A percentile compares a stretch with the other conserved stretches of the same genome.
These are phyloP conservation scores for Minunthozetes semirufus DNA, from an alignment of 2,888 invertebrate genomes.

Conservation along the genomic window DNA sequence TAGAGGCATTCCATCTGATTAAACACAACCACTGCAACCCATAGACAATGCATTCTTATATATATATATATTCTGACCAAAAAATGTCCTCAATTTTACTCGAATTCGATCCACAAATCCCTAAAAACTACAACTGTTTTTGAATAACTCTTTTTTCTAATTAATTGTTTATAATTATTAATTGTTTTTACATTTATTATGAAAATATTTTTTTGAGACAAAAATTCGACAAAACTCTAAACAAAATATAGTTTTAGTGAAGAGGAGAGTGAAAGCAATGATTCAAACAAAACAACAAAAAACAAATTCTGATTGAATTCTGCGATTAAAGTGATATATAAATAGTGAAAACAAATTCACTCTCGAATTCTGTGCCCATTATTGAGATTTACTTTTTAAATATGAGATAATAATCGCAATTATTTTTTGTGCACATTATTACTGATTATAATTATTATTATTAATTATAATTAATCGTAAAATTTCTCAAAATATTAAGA, in stretches of 20 bases:
- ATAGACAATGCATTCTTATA: background rate
- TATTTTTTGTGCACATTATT: conserved; percentile 14
- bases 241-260: background rate
- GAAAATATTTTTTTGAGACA: conserved; percentile 5
- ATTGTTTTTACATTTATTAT: conserved; percentile 20
- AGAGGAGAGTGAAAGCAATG: conserved; percentile 10
- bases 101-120: background rate
- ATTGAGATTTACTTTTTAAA: conserved; percentile 18
- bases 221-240: background rate
- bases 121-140: background rate
- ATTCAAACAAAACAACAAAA: background rate
- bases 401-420: background rate
- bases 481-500: too few species aligned
- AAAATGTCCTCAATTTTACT: conserved; percentile 17
- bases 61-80: conserved; percentile 4
- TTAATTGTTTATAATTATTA: conserved; percentile 7
- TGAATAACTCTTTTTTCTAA: background rate
- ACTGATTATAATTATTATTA: background rate
- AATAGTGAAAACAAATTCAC: background rate
- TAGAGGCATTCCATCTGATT: background rate
- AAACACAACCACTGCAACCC: background rate
- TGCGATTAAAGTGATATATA: conserved; percentile 19
- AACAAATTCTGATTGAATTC: background rate
- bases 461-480: too few species aligned
- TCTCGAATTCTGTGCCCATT: conserved; percentile 25